Base-by-base conservation (phyloP, 2,888 invertebrate genomes). In the Tillus elongatus region DNA sequence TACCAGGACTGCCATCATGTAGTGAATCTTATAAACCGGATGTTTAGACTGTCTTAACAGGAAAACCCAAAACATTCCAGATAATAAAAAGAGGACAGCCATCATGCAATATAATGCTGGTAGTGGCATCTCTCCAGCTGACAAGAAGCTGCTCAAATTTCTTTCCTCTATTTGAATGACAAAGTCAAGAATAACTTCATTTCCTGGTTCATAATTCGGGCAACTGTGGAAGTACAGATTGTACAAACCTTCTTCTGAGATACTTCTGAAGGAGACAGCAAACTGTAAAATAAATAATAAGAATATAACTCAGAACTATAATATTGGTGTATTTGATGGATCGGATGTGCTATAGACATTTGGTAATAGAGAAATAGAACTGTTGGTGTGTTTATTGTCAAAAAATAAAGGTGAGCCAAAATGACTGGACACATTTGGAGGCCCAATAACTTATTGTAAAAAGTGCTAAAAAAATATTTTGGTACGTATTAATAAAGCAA, bases 181-280 rank as follows among this genome's bases (percentile, higher is more conserved):
- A 52, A 87, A 82, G 51, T 82, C 81, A 28, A 84, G 68, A 14
- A 70, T 57, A 0, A 77, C 71, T 13, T 66, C 63, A 2, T 60
- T 56, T 2, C 64, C 57, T 32, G 60, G 53, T 8, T 71, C 66
- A 42, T 78, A 79, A 53, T 78, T 80, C 13, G 83, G 85, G 64
- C 97, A 98, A 59, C 87, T 93, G 64, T 96, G 93, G 62, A 95
- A 95, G 60, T 89, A 91, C 33, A 98, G 69, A 65, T 88, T 91
- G 65, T 97, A 98, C 2, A 93, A 72, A 0, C 97, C 97, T 63
- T 92, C 88, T 53, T 92, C 89, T 27, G 75, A 73, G 28, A 77
- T 71, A 2, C 77, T 77, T 0, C 77, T 77, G 35, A 93, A 79
- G 47, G 74, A 76, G 68, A 91, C 77, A 2, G 79, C 75, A 58